Conservation (phyloP, 2,888 invertebrate genomes). For the Phytoseiulus persimilis region DNA sequence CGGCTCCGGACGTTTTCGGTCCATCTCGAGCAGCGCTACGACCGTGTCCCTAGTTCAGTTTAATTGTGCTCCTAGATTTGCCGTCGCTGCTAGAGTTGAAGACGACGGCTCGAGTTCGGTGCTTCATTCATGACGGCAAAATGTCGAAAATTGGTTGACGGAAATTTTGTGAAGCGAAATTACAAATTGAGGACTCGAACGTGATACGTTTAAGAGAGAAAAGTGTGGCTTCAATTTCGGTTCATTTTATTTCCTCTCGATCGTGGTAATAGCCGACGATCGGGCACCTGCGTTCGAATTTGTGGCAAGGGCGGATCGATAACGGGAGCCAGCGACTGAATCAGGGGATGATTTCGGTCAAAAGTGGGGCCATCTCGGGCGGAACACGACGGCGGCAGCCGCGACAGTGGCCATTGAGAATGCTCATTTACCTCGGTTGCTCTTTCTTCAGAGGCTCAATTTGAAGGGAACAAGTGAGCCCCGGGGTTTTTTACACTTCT, state of each 20-base stretch:
- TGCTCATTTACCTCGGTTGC: background rate
- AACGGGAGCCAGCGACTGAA: background rate
- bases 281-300: conserved; percentile 5
- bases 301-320: background rate
- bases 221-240: background rate
- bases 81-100: background rate
- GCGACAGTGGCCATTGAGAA: background rate
- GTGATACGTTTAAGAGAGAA: background rate
- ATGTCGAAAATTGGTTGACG: background rate
- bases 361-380: background rate
- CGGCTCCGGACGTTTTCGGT: too few relatives aligned
- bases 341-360: background rate
- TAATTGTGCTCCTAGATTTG: too few relatives aligned
- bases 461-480: background rate
- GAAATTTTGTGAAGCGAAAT: background rate
- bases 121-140: background rate
- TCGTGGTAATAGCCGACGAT: background rate
- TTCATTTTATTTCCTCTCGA: background rate
- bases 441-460: background rate
- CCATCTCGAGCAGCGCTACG: too few relatives aligned
- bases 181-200: background rate
- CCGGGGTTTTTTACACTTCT: background rate
- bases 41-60: too few relatives aligned
- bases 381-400: background rate
- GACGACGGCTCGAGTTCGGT: background rate